Evolutionary conservation across 2,888 invertebrate species (phyloP), one percentile per base, ranked within the genome.

Genomic region (Drosophila melanosoma): DNA sequence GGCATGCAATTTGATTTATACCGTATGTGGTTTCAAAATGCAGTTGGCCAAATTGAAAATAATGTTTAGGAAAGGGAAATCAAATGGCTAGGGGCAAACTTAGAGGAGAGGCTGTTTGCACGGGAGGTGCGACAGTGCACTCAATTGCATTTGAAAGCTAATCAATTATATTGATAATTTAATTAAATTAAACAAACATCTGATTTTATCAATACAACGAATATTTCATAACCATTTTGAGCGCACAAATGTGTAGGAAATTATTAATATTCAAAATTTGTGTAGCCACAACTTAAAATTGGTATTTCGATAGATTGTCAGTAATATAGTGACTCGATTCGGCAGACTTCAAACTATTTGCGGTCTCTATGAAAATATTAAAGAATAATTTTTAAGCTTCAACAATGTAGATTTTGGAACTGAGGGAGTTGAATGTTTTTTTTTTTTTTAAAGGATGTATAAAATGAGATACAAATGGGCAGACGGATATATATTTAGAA

Each of bases 91-190:
- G 2, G 2, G 12, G 23, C 1, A 6, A n/a, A 17, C 10, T 6
- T 1, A 1, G 33, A 5, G 42, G 38, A 7, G 36, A 0, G 49
- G 8, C 11, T 26, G 0, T 32, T 29, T 17, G 53, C 8, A 3
- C 6, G n/a, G 12, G 2, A 33, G 33, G 3, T 29, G 26, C 17
- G 32, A 17, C 23, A 36, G 29, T 40, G 33, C 23, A 32, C 48
- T 38, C 65, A 66, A 67, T 59, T 59, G 63, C 42, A 79, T 74
- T 71, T 65, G 66, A 66, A 52, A 63, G 67, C 87, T 76, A 89
- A 86, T 90, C 90, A 88, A 88, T 88, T 90, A 70, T 74, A 76
- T 78, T 78, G 81, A 72, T 81, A 74, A 75, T 88, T 83, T 78
- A 88, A 90, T 85, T 86, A 86, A 76, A 74, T 74, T 74, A 68